A percentile compares a stretch with the other conserved stretches of the same genome.
Conservation (phyloP, 2,113 vertebrate genomes). For the Herpetotheres cachinnans region DNA sequence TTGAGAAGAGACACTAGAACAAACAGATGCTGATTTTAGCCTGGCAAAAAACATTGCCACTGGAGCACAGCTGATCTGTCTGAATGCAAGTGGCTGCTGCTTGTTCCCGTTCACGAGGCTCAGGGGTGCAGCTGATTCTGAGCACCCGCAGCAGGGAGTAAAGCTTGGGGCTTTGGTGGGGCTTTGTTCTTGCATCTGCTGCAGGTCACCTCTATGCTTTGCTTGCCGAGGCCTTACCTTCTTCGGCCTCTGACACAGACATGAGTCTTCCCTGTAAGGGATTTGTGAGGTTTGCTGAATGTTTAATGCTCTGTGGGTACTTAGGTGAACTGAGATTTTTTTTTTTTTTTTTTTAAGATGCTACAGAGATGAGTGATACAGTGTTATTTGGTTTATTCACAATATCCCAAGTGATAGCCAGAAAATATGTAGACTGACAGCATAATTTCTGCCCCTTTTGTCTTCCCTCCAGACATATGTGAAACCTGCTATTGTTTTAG, state of each 20-base stretch:
- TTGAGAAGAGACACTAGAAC: not conserved
- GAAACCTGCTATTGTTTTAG: conserved; percentile 4
- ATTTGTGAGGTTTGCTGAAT: not conserved
- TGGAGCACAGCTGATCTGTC: not conserved
- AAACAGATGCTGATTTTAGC: not conserved
- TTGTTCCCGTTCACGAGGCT: not conserved
- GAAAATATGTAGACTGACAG: not conserved
- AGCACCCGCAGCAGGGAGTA: not conserved
- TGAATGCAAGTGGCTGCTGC: not conserved
- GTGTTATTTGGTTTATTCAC: not conserved
- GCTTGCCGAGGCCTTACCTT: not conserved
- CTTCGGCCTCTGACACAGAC: not conserved
- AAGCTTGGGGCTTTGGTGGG: rapidly evolving
- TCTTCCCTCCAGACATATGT: not conserved
- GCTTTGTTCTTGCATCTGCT: not conserved
- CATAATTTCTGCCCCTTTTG: not conserved
- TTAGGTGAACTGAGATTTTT: not conserved
- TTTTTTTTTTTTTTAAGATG: not conserved
- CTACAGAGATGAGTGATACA: not conserved
- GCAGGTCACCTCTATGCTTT: not conserved
- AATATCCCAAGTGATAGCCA: not conserved
- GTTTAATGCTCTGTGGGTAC: not conserved
- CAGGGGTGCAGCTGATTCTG: not conserved
- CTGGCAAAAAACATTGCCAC: not conserved
- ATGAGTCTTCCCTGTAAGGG: not conserved